These are phyloP conservation scores for Malurus splendens DNA, from an alignment of 2,797 vertebrate genomes.

Conservation along the genomic window DNA sequence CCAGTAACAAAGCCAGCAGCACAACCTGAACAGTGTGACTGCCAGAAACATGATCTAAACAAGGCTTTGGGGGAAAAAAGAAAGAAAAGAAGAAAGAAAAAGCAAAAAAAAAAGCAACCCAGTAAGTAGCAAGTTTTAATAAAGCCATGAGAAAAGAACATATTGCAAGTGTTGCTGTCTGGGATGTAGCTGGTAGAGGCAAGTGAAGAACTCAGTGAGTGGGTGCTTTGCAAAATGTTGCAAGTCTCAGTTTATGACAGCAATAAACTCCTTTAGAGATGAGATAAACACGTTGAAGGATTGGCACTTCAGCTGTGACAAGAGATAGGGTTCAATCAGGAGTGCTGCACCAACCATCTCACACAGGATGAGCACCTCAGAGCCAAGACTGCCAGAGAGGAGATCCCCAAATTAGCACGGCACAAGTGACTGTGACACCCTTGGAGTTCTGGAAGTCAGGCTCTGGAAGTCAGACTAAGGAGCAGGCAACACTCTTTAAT, in stretches of 20 bases:
- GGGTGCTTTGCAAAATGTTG: constrained; percentile 50
- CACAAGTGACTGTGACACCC: not conserved
- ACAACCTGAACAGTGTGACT: not conserved
- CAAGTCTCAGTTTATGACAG: constrained; percentile 33
- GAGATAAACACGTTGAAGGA: constrained; percentile 27
- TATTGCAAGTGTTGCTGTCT: constrained; percentile 43
- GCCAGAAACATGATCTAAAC: not conserved
- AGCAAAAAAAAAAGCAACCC: not conserved
- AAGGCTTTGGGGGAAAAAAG: not conserved
- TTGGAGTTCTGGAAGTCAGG: not conserved
- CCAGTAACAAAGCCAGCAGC: not conserved
- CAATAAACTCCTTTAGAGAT: constrained; percentile 30
- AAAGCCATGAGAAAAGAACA: constrained; percentile 17
- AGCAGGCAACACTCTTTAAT: not conserved
- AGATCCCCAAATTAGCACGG: not conserved
- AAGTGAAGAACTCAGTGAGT: constrained; percentile 23
- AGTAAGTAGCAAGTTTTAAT: constrained; percentile 17
- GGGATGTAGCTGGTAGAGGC: not conserved
- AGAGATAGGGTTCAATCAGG: not conserved
- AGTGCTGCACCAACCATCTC: not conserved
- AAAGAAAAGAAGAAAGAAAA: too few relatives aligned
- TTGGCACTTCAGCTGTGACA: constrained; percentile 39
- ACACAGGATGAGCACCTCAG: not conserved
- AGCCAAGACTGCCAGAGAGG: not conserved
- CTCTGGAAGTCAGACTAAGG: too few relatives aligned